phyloP scores from a whole-genome alignment of 1,140 invertebrate species.

The Drosophila sulfurigaster region DNA sequence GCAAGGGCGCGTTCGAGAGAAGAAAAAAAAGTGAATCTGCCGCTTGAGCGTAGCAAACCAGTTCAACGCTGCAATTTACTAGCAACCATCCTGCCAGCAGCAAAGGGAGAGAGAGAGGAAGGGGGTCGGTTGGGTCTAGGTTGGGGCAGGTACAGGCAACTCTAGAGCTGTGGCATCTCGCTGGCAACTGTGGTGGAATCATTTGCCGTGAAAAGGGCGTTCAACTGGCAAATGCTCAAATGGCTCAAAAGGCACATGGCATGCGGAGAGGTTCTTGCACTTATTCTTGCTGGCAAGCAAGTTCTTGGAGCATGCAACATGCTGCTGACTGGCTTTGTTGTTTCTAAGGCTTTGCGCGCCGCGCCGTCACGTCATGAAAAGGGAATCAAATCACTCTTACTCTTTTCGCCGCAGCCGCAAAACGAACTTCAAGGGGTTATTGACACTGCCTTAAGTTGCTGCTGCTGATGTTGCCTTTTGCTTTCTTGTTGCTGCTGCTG shows the following conservation, averaged over 20 bases:
- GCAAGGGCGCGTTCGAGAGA: conserved; percentile 42
- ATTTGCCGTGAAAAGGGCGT: conserved; percentile 85
- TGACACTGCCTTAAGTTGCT: conserved; percentile 43
- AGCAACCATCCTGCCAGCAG: conserved; percentile 18
- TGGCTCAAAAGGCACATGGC: conserved; percentile 64
- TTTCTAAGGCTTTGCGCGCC: conserved; percentile 45
- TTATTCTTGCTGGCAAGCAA: conserved; percentile 24
- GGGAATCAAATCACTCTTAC: conserved; percentile 84
- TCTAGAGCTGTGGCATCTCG: conserved; percentile 5
- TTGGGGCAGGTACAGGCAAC: conserved; percentile 45
- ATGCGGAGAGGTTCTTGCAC: conserved; percentile 77
- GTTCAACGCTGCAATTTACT: conserved; percentile 42
- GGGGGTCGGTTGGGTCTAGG: conserved; percentile 34
- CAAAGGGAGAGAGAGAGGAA: not conserved
- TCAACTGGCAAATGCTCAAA: conserved; percentile 80
- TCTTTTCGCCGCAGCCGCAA: conserved; percentile 51
- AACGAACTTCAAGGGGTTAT: conserved; percentile 59
- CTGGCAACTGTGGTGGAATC: conserved; percentile 59
- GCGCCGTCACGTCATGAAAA: conserved; percentile 66
- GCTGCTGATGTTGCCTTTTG: conserved; percentile 53
- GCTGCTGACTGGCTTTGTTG: not conserved
- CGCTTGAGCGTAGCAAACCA: conserved; percentile 66
- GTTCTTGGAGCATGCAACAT: conserved; percentile 52
- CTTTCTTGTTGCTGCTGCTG: conserved; percentile 39
- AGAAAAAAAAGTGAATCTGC: conserved; percentile 80